Evolutionary conservation across 2,113 vertebrate species (phyloP).

Genomic region (Chamaetylas fuelleborni): DNA sequence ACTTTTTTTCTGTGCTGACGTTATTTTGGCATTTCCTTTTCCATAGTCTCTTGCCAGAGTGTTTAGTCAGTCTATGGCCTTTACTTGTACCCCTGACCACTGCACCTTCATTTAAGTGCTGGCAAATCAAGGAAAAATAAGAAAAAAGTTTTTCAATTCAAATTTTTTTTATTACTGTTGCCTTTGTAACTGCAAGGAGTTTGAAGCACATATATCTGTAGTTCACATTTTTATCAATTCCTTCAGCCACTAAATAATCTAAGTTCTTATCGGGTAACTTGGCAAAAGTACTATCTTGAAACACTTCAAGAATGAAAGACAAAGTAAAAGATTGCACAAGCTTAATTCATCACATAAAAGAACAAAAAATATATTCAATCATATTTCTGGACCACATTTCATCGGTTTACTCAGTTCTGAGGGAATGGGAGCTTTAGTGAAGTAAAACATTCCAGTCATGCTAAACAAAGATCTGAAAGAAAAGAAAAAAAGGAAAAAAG

Average conservation of each 20-base stretch:
- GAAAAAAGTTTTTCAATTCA: neutral
- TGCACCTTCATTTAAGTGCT: neutral
- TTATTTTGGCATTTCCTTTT: slow-evolving; percentile 34
- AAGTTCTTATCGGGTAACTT: neutral
- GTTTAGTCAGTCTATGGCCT: neutral
- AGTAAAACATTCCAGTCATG: neutral
- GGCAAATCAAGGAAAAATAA: neutral
- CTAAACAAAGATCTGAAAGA: neutral
- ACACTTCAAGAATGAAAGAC: neutral
- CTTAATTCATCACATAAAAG: neutral
- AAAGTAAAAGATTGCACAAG: neutral
- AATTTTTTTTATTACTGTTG: neutral
- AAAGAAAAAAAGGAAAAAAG: rapidly evolving
- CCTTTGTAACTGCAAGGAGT: neutral
- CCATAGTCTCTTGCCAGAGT: neutral
- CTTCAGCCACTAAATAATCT: neutral
- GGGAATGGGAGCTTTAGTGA: neutral
- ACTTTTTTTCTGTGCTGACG: neutral
- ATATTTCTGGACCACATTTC: neutral
- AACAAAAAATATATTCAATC: neutral
- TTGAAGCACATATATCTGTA: neutral
- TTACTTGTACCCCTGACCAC: neutral
- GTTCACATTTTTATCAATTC: neutral
- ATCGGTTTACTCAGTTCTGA: neutral
- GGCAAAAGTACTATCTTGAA: neutral